A percentile compares a stretch with the other conserved stretches of the same genome.
Evolutionary conservation across 2,888 invertebrate genomes (phyloP).

Genomic region (Agrotis puta): DNA sequence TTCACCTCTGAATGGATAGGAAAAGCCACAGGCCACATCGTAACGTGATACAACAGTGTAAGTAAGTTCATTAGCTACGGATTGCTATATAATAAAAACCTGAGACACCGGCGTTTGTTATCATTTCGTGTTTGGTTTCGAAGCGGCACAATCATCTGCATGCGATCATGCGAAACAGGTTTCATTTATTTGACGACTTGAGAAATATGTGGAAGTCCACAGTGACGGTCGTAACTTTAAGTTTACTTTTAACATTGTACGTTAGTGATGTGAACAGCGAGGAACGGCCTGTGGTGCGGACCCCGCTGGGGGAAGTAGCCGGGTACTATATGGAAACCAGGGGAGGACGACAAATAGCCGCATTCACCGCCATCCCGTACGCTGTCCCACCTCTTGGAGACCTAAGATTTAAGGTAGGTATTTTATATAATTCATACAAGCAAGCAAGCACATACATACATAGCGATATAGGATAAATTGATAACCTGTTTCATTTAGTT

Average conservation of each 20-base stretch:
- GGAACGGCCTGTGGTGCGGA: conserved; percentile 73
- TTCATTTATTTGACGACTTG: conserved; percentile 48
- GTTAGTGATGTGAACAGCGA: conserved; percentile 68
- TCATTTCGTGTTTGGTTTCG: conserved; percentile 76
- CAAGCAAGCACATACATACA: too few relatives aligned
- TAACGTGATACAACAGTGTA: conserved; percentile 38
- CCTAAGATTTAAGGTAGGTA: conserved; percentile 92
- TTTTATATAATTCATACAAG: not conserved
- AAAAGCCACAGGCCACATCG: conserved; percentile 46
- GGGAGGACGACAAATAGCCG: conserved; percentile 90
- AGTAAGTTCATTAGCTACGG: conserved; percentile 66
- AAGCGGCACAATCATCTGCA: conserved; percentile 68
- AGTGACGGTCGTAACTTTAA: conserved; percentile 34
- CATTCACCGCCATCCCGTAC: conserved; percentile 92
- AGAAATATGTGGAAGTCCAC: conserved; percentile 46
- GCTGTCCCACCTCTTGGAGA: conserved; percentile 92
- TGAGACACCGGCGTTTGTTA: conserved; percentile 69
- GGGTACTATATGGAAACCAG: conserved; percentile 91
- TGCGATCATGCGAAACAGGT: conserved; percentile 67
- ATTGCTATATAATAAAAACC: conserved; percentile 74
- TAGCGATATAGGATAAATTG: conserved; percentile 4
- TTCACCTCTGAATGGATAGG: conserved; percentile 23
- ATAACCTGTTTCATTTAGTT: conserved; percentile 5
- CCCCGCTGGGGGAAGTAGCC: conserved; percentile 88
- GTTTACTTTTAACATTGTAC: conserved; percentile 51